phyloP scores from a whole-genome alignment of 2,888 invertebrate species.

The Hyles lineata region DNA sequence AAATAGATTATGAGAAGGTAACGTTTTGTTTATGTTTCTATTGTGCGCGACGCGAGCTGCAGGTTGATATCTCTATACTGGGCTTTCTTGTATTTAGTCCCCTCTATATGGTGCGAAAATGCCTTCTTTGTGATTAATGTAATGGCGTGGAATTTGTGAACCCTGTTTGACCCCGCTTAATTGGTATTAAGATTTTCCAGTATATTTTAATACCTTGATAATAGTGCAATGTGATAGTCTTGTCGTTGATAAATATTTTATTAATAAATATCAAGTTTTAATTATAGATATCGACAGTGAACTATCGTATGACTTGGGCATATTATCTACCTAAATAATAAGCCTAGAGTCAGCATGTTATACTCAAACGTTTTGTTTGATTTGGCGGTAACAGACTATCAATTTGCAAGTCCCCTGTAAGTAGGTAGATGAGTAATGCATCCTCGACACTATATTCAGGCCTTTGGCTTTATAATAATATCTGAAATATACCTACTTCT shows the following conservation, averaged over 20 bases:
- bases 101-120: constrained; percentile 9
- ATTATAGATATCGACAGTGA: neutral
- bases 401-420: constrained; percentile 19
- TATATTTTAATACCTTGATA: neutral
- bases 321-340: no score
- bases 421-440: constrained; percentile 36
- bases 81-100: constrained; percentile 23
- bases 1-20: neutral
- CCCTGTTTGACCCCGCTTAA: constrained; percentile 37
- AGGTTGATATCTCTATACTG: neutral
- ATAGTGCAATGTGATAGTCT: constrained; percentile 6
- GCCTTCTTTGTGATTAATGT: constrained; percentile 42
- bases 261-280: neutral
- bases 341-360: no score
- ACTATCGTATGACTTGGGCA: neutral
- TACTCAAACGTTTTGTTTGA: no score
- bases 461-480: constrained; percentile 14
- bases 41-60: neutral
- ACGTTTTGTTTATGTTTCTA: constrained; percentile 22
- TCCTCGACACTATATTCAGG: constrained; percentile 35
- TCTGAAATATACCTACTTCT: constrained; percentile 39
- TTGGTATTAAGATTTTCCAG: neutral
- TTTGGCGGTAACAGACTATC: neutral
- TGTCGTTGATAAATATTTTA: neutral
- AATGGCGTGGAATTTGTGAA: constrained; percentile 52